Evolutionary conservation across 1,140 invertebrate genomes (phyloP), one percentile per base, ranked within the genome.

Genomic region (Drosophila murphyi): DNA sequence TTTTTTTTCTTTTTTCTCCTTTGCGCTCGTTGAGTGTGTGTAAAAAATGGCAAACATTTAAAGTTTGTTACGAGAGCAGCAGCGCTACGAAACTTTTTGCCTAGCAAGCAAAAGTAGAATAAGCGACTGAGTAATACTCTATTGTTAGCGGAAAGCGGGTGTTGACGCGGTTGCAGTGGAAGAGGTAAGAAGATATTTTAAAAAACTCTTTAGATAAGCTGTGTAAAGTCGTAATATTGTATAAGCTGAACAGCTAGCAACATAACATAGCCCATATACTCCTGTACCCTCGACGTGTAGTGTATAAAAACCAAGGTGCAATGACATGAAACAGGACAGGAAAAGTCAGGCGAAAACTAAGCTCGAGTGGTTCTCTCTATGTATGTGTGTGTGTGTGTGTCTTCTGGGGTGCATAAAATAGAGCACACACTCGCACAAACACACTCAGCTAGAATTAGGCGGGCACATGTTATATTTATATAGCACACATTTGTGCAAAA

Each of bases 1-100:
- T 20, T 29, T n/a, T 29, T n/a, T n/a, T 41, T 41, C 1, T 29
- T 31, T 32, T 20, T 5, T 12, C 1, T 52, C 12, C n/a, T 55
- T 31, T 5, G n/a, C 34, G 51, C 20, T 31, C 37, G 34, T 37
- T 51, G 62, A 56, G 7, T 47, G 56, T 59, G 57, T 61, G 62
- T 51, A 43, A 65, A 80, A 87, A 82, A 82, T 83, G 67, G 72
- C 72, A 82, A 83, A 75, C 67, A 87, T 79, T 87, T 82, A 80
- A 87, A 82, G 79, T 82, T 82, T 69, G 68, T 76, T 62, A 73
- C 34, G 50, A 47, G 57, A 32, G 6, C 5, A 37, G 20, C 0
- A 20, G 20, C 51, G n/a, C 45, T 56, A 61, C 43, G 35, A 72
- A 72, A 72, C 28, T 48, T 69, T 56, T 59, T 7, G 10, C 43